Conservation (phyloP, 2,888 invertebrate species). For the Cinara cedri region DNA sequence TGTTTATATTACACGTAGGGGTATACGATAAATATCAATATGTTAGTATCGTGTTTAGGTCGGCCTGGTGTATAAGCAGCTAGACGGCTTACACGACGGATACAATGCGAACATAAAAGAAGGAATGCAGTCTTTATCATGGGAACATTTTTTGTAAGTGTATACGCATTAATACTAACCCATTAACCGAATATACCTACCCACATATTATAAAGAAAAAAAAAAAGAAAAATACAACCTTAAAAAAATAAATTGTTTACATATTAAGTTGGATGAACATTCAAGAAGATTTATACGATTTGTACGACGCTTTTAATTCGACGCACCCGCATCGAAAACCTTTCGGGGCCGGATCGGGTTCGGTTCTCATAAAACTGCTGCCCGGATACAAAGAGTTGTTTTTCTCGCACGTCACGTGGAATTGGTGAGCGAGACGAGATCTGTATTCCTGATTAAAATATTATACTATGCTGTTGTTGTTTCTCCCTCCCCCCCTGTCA, state of each 20-base stretch:
- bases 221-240: background rate
- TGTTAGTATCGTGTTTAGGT: constrained; percentile 67
- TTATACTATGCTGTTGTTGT: no score
- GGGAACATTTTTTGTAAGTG: constrained; percentile 69
- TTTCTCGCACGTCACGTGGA: constrained; percentile 73
- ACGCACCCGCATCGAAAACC: constrained; percentile 71
- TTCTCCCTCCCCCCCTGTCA: constrained; percentile 60
- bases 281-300: constrained; percentile 75
- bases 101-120: constrained; percentile 69
- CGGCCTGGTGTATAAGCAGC: constrained; percentile 70
- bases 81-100: constrained; percentile 72
- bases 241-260: background rate
- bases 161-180: background rate
- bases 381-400: constrained; percentile 69
- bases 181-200: no score
- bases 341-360: constrained; percentile 69
- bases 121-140: constrained; percentile 68
- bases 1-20: background rate
- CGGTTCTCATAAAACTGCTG: constrained; percentile 72
- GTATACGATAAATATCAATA: no score
- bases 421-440: constrained; percentile 62
- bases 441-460: no score
- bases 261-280: constrained; percentile 72
- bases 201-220: no score
- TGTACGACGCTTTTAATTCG: constrained; percentile 68